Conservation (phyloP, 2,113 vertebrate genomes). For the Actenoides lindsayi region DNA sequence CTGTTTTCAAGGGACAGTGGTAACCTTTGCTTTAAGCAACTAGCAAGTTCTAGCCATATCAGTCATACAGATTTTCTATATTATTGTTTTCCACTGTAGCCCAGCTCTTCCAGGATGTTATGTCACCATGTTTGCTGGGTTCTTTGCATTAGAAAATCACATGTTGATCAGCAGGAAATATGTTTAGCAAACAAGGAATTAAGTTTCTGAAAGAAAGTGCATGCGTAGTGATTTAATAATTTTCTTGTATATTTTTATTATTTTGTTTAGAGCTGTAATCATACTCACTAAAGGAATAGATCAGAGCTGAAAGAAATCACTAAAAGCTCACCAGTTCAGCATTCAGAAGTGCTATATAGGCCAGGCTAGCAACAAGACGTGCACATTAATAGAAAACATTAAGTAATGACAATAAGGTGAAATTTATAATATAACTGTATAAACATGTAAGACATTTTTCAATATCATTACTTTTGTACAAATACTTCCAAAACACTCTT, state of each 20-base stretch:
- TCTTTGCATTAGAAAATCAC: conserved; percentile 55
- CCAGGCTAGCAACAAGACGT: neutral
- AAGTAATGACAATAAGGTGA: neutral
- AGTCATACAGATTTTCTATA: neutral
- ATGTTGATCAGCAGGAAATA: conserved; percentile 53
- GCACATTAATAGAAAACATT: neutral
- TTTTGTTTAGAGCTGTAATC: neutral
- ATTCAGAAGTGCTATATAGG: neutral
- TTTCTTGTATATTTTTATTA: neutral
- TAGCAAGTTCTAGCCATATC: neutral
- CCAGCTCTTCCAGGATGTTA: conserved; percentile 12
- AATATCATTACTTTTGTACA: neutral
- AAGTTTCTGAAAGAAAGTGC: conserved; percentile 60
- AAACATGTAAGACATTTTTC: neutral
- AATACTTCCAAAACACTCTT: neutral
- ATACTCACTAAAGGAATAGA: neutral
- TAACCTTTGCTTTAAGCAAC: neutral
- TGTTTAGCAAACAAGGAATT: conserved; percentile 71
- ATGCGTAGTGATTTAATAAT: conserved; percentile 51
- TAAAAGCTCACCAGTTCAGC: neutral
- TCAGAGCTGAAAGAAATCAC: neutral
- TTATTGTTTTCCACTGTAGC: conserved; percentile 17
- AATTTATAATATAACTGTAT: neutral
- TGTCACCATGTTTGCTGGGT: neutral
- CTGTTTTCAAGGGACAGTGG: neutral